Evolutionary conservation across 2,888 invertebrate genomes (phyloP).

Genomic region (Xanthia icteritia): DNA sequence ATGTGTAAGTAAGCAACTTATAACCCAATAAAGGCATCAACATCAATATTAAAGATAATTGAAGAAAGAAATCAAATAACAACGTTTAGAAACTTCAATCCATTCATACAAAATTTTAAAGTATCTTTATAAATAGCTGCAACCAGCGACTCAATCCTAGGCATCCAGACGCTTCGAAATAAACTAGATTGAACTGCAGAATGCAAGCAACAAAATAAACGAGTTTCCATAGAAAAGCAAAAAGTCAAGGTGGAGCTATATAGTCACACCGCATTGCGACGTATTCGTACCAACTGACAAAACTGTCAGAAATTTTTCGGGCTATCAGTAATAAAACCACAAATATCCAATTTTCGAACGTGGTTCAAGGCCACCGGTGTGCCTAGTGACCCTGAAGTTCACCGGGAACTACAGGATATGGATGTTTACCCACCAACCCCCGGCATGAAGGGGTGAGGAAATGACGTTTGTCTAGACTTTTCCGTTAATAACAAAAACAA

Average conservation of each 20-base stretch:
- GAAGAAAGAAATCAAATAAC: background rate
- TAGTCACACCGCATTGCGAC: slow-evolving; percentile 36
- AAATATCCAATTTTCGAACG: slow-evolving; percentile 38
- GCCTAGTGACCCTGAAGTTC: slow-evolving; percentile 66
- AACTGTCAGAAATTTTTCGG: slow-evolving; percentile 28
- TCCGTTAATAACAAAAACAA: slow-evolving; percentile 6
- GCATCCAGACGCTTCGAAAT: background rate
- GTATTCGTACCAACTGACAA: slow-evolving; percentile 26
- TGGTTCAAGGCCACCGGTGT: slow-evolving; percentile 51
- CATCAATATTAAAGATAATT: background rate
- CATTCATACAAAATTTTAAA: background rate
- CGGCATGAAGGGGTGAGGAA: slow-evolving; percentile 41
- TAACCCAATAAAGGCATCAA: background rate
- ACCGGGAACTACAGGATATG: slow-evolving; percentile 60
- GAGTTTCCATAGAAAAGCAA: slow-evolving; percentile 2
- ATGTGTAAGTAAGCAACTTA: background rate
- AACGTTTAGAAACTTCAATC: background rate
- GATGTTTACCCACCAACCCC: slow-evolving; percentile 63
- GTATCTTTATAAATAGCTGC: background rate
- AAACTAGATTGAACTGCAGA: slow-evolving; percentile 6
- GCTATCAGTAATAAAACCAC: slow-evolving; percentile 25
- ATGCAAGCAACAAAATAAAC: slow-evolving; percentile 8
- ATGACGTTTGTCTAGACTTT: background rate
- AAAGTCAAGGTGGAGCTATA: slow-evolving; percentile 22
- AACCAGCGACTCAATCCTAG: background rate